A percentile compares a stretch with the other conserved stretches of the same genome.
These are phyloP conservation scores for Nematolebias whitei DNA, from an alignment of 2,113 vertebrate species.

Conservation along the genomic window DNA sequence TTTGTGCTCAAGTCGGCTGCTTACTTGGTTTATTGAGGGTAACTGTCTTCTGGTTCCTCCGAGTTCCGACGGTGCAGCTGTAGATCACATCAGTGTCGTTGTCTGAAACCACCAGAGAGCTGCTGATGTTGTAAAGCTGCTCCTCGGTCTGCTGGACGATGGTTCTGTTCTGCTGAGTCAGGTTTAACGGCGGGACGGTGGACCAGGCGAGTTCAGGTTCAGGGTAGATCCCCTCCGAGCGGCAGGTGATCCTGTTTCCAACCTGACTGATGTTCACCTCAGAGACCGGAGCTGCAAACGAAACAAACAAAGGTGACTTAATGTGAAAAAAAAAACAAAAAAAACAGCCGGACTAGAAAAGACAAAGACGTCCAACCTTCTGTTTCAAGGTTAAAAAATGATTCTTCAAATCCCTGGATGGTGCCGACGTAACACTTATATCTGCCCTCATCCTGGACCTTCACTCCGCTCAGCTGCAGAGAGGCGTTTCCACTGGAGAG, in stretches of 20 bases:
- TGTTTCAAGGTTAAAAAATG: neutral
- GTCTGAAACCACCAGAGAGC: neutral
- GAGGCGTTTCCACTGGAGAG: constrained; percentile 72
- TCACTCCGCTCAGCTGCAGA: constrained; percentile 61
- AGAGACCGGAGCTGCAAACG: neutral
- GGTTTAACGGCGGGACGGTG: constrained; percentile 1
- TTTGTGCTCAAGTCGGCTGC: too few relatives aligned
- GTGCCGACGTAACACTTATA: constrained; percentile 73
- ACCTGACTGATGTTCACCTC: constrained; percentile 32
- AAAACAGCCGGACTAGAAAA: too few relatives aligned
- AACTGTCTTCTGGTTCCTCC: accelerated
- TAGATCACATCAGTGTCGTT: neutral
- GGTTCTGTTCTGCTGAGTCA: neutral
- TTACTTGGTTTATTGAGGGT: too few relatives aligned
- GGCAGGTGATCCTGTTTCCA: constrained; percentile 51
- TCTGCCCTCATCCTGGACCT: constrained; percentile 49
- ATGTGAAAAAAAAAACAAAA: neutral
- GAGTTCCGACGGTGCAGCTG: constrained; percentile 53
- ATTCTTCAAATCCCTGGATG: accelerated
- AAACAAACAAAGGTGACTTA: too few relatives aligned
- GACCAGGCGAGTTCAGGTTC: constrained; percentile 58
- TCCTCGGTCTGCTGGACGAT: neutral
- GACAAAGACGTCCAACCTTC: neutral
- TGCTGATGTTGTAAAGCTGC: constrained; percentile 17
- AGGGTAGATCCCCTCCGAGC: constrained; percentile 56